A percentile compares a stretch with the other conserved stretches of the same genome.
phyloP scores from a whole-genome alignment of 2,113 vertebrate genomes.

The Australoheros scitulus region DNA sequence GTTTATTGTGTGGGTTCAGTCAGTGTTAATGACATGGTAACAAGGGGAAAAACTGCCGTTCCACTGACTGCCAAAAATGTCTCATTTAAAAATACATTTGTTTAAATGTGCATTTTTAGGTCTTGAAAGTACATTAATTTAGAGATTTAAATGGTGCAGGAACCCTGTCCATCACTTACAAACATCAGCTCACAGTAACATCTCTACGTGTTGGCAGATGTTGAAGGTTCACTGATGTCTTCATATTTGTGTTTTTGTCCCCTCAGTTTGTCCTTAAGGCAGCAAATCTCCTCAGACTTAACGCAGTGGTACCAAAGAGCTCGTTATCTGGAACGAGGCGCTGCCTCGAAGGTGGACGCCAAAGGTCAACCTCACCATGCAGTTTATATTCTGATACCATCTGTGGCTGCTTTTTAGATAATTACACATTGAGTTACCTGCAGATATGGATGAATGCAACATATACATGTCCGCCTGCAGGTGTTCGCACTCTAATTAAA shows the following conservation, averaged over 20 bases:
- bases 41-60: no score
- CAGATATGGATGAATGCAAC: neutral
- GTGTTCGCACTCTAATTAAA: neutral
- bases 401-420: neutral
- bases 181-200: neutral
- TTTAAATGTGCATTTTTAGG: neutral
- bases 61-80: neutral
- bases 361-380: neutral
- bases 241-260: neutral
- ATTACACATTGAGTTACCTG: neutral
- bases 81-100: neutral
- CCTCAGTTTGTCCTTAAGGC: neutral
- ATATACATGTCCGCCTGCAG: neutral
- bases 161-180: neutral
- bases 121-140: neutral
- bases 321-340: neutral
- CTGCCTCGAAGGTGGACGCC: neutral
- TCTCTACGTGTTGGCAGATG: neutral
- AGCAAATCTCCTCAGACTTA: neutral
- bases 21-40: no score
- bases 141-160: neutral
- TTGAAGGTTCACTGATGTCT: neutral
- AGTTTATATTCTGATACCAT: neutral
- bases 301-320: neutral
- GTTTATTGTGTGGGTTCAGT: no score